Evolutionary conservation across 2,113 vertebrate species (phyloP).

Genomic region (Pithys albifrons): DNA sequence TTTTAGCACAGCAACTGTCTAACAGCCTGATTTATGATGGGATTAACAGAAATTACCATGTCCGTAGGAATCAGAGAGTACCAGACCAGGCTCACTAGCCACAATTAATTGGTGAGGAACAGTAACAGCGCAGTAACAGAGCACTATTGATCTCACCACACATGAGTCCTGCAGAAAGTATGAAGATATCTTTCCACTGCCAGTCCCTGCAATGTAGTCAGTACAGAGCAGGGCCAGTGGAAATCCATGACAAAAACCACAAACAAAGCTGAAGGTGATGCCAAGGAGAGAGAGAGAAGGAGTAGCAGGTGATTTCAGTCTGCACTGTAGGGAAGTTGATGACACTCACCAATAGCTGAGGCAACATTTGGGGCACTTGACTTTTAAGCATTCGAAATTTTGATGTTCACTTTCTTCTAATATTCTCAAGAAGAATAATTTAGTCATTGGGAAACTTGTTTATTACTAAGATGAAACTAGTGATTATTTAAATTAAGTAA

Average conservation of each 20-base stretch:
- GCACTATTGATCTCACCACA: background rate
- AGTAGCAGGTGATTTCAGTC: background rate
- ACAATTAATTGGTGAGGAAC: background rate
- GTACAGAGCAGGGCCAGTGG: background rate
- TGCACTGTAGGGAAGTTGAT: background rate
- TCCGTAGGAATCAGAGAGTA: background rate
- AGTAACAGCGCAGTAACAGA: background rate
- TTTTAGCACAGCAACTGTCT: background rate
- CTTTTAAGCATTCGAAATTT: background rate
- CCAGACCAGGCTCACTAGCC: background rate
- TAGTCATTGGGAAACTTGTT: background rate
- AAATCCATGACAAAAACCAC: background rate
- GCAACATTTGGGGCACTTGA: background rate
- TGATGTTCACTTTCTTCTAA: background rate
- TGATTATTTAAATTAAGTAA: background rate
- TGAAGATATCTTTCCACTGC: background rate
- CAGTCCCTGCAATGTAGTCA: background rate
- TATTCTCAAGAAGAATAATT: background rate
- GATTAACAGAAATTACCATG: background rate
- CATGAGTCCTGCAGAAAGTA: background rate
- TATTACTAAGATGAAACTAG: background rate
- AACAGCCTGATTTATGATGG: background rate
- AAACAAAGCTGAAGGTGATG: background rate
- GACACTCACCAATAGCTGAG: background rate
- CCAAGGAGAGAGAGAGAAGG: background rate